Evolutionary conservation across 2,113 vertebrate species (phyloP).

Genomic region (Asarcornis scutulata): DNA sequence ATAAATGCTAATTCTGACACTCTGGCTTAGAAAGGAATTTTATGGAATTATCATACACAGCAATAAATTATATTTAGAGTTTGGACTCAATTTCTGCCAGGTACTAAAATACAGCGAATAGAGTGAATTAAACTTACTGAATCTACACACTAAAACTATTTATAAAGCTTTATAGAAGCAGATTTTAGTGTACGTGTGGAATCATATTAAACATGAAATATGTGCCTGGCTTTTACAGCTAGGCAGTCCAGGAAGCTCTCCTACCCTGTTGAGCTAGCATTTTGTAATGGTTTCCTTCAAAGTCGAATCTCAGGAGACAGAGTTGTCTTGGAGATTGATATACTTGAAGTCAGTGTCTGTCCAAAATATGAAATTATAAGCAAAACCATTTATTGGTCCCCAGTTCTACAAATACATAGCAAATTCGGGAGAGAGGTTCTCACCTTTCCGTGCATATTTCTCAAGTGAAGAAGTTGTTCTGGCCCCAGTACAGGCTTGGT

Average conservation of each 20-base stretch:
- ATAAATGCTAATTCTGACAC: not conserved
- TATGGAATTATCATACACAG: not conserved
- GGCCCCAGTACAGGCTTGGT: not conserved
- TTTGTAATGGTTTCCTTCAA: not conserved
- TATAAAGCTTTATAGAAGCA: conserved; percentile 51
- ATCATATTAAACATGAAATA: conserved; percentile 5
- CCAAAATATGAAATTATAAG: not conserved
- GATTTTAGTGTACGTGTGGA: not conserved
- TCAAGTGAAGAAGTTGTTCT: not conserved
- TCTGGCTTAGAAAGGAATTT: not conserved
- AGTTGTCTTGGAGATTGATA: not conserved
- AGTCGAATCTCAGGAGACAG: not conserved
- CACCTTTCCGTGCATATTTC: not conserved
- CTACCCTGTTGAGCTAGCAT: not conserved
- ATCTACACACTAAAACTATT: conserved; percentile 43
- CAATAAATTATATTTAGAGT: not conserved
- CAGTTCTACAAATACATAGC: not conserved
- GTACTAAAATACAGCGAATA: conserved; percentile 12
- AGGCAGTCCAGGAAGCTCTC: not conserved
- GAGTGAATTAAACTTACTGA: conserved; percentile 38
- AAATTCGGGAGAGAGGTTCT: not conserved
- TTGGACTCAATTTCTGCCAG: conserved; percentile 2
- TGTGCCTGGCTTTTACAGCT: not conserved
- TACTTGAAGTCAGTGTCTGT: not conserved
- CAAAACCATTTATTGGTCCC: not conserved